Base-by-base conservation (phyloP, 2,797 vertebrate genomes). In the Sebastes taczanowskii region DNA sequence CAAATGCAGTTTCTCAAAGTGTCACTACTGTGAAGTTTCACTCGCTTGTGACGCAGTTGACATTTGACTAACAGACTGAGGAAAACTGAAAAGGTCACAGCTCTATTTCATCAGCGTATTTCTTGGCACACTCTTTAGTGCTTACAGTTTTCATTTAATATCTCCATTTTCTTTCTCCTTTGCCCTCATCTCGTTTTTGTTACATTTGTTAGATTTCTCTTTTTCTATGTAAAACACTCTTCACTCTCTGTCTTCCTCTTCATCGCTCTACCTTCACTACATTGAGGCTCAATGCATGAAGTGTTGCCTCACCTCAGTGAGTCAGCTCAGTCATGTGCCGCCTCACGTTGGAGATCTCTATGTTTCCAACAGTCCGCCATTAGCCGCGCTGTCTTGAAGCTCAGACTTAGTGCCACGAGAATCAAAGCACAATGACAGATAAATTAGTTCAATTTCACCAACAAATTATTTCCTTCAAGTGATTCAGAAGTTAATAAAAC, bases 21-120 rank as follows among this genome's bases (percentile, higher is more conserved):
- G n/a, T 60, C 59, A 34, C 52, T 72, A 55, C 52, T 71, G 32
- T 71, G 20, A 58, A 69, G 22, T 64, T 67, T 68, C 49, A 46
- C 46, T 78, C 35, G 46, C n/a, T 32, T 3, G 5, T 72, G 25
- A 68, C 68, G 56, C 34, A 34, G 62, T 14, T 83, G 63, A 71
- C 76, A 80, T 82, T 71, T 71, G 69, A 62, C 70, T 56, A 78
- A 80, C 55, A 70, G 22, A 72, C n/a, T 27, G 72, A 49, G n/a
- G 11, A 34, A 59, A 71, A 46, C 9, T 56, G 27, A 84, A 75
- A 88, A 91, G 76, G 83, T 80, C 68, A 71, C 49, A 32, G 22
- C 27, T 73, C 14, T 14, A 6, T 64, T 68, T 81, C 52, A 76
- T 60, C 63, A 67, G 11, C 5, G 16, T 32, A 30, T 80, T 69